Evolutionary conservation across 1,140 invertebrate species (phyloP).

Genomic region (Oedothorax gibbosus): DNA sequence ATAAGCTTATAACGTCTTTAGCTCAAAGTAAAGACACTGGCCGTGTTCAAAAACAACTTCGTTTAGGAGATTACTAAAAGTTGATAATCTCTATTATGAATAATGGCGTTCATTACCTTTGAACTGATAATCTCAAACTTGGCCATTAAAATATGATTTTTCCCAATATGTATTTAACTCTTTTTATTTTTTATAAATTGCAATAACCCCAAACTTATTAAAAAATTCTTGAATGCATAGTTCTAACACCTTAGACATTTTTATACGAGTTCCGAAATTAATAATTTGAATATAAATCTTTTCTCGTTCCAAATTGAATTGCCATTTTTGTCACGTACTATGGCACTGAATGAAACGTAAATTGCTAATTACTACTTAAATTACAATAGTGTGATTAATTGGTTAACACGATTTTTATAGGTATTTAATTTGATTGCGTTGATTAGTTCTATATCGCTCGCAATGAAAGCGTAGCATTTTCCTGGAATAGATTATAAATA

Average conservation of each 20-base stretch:
- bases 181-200: slow-evolving; percentile 16
- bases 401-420: slow-evolving; percentile 56
- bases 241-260: slow-evolving; percentile 53
- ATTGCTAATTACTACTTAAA: slow-evolving; percentile 59
- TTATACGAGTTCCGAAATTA: slow-evolving; percentile 45
- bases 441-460: slow-evolving; percentile 27
- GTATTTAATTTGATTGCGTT: slow-evolving; percentile 45
- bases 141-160: slow-evolving; percentile 46
- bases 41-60: slow-evolving; percentile 19
- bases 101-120: slow-evolving; percentile 56
- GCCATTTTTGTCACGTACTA: slow-evolving; percentile 42
- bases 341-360: slow-evolving; percentile 47
- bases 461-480: background rate
- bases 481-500: too few relatives aligned
- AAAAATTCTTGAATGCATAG: slow-evolving; percentile 27
- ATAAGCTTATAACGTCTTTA: slow-evolving; percentile 39
- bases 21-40: slow-evolving; percentile 20
- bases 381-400: slow-evolving; percentile 58
- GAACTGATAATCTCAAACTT: slow-evolving; percentile 48
- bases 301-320: background rate
- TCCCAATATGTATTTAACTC: slow-evolving; percentile 31
- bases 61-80: slow-evolving; percentile 5
- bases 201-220: slow-evolving; percentile 37
- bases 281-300: slow-evolving; percentile 58
- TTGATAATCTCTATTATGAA: slow-evolving; percentile 56